phyloP scores from a whole-genome alignment of 2,888 invertebrate genomes.

The Protophormia terraenovae region DNA sequence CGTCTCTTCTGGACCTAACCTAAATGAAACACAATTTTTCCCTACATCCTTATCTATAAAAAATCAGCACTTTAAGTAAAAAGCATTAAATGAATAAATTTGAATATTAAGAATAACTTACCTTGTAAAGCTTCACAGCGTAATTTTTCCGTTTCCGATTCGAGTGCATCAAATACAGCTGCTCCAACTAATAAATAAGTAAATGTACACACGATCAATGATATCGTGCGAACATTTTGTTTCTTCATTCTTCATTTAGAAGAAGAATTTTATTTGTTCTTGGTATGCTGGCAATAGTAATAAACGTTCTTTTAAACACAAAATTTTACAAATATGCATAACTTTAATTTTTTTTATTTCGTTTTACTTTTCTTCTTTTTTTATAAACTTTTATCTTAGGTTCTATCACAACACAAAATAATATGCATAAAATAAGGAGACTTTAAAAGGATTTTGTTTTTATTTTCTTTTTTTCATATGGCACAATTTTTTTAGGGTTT shows the following conservation, averaged over 20 bases:
- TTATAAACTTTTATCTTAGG: slow-evolving; percentile 40
- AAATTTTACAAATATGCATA: slow-evolving; percentile 50
- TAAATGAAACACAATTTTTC: no score
- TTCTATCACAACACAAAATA: slow-evolving; percentile 72
- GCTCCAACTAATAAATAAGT: slow-evolving; percentile 99
- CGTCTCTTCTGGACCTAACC: no score
- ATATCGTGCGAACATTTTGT: slow-evolving; percentile 99
- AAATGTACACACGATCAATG: slow-evolving; percentile 99
- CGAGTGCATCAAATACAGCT: slow-evolving; percentile 98
- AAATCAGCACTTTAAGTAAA: no score
- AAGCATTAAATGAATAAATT: no score
- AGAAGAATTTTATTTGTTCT: slow-evolving; percentile 76
- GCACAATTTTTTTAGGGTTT: slow-evolving; percentile 26
- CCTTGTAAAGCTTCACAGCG: slow-evolving; percentile 94
- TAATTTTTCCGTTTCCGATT: slow-evolving; percentile 96
- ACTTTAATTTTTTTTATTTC: slow-evolving; percentile 25
- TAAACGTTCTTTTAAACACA: slow-evolving; percentile 63
- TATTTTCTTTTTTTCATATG: background rate
- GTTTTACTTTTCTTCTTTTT: slow-evolving; percentile 28
- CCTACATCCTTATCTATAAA: no score
- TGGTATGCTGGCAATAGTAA: slow-evolving; percentile 63
- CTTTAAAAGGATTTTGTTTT: slow-evolving; percentile 1
- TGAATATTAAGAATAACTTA: no score
- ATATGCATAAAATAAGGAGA: slow-evolving; percentile 24
- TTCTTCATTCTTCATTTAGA: slow-evolving; percentile 96